These are phyloP conservation scores for Notothenia rossii DNA, from an alignment of 2,113 vertebrate genomes.

Conservation along the genomic window DNA sequence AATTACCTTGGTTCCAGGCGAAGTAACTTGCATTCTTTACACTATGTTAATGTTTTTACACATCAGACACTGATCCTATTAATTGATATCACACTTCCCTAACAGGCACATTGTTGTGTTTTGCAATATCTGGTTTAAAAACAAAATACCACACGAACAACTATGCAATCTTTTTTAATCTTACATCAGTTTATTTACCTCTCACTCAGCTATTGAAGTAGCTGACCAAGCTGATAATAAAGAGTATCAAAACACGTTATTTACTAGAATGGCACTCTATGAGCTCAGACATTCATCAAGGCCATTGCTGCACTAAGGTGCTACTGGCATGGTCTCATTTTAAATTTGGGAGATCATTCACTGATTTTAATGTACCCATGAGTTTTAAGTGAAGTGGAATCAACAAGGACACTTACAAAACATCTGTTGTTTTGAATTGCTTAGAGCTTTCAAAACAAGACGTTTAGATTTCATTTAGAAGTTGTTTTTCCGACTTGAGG, in stretches of 20 bases:
- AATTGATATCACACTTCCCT: slow-evolving; percentile 1
- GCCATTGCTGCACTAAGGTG: too few relatives aligned
- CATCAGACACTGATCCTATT: slow-evolving; percentile 9
- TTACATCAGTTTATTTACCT: background rate
- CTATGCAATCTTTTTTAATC: background rate
- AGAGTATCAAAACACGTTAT: background rate
- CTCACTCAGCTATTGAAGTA: background rate
- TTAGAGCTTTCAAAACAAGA: too few relatives aligned
- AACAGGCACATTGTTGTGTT: background rate
- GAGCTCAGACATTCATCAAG: too few relatives aligned
- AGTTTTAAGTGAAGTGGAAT: too few relatives aligned
- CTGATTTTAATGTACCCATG: too few relatives aligned
- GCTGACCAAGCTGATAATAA: background rate
- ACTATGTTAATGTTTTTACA: slow-evolving; percentile 5
- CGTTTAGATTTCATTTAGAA: too few relatives aligned
- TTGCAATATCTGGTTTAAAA: background rate
- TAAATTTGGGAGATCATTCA: too few relatives aligned
- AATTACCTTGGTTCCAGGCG: background rate
- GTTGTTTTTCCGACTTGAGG: too few relatives aligned
- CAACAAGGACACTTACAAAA: too few relatives aligned
- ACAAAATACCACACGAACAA: background rate
- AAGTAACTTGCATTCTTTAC: slow-evolving; percentile 1
- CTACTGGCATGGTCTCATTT: too few relatives aligned
- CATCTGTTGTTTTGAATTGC: too few relatives aligned
- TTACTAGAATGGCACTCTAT: background rate